These are phyloP conservation scores for Gambusia yucatana DNA, from an alignment of 2,797 vertebrate genomes.

Conservation along the genomic window DNA sequence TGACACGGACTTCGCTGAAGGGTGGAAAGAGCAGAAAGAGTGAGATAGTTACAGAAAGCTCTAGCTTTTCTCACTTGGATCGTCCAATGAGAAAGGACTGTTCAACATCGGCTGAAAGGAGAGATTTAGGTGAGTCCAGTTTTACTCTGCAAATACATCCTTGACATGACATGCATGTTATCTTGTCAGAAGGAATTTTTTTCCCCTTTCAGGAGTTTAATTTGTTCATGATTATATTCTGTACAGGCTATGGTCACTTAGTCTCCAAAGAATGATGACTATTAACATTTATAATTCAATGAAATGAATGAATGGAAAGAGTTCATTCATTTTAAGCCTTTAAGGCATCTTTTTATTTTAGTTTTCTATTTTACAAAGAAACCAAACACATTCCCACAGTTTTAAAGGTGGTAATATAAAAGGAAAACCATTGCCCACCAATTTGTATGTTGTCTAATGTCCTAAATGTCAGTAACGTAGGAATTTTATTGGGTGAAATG, in stretches of 20 bases:
- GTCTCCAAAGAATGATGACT: not conserved
- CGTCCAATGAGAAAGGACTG: slow-evolving; percentile 87
- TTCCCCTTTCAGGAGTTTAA: not conserved
- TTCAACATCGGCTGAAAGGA: slow-evolving; percentile 85
- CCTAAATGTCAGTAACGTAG: not conserved
- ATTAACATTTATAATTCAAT: not conserved
- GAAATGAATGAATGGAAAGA: too few species aligned
- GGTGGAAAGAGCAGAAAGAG: slow-evolving; percentile 82
- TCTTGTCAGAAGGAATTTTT: not conserved
- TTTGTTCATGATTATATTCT: not conserved
- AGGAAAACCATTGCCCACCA: not conserved
- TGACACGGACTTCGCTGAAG: slow-evolving; percentile 82
- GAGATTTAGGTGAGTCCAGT: slow-evolving; percentile 84
- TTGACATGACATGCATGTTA: not conserved
- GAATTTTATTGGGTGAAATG: not conserved
- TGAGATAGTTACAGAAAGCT: slow-evolving; percentile 74
- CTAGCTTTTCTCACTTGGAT: slow-evolving; percentile 85
- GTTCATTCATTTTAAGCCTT: too few species aligned
- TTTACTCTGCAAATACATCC: not conserved
- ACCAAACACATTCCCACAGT: not conserved
- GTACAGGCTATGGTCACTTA: not conserved
- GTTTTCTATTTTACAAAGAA: too few species aligned
- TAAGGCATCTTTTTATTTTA: too few species aligned
- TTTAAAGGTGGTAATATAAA: not conserved
- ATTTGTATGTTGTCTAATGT: not conserved